Percentiles rank a stretch among this genome's conserved stretches.
Evolutionary conservation across 2,113 vertebrate genomes (phyloP).

Genomic region (Calidris pugnax): DNA sequence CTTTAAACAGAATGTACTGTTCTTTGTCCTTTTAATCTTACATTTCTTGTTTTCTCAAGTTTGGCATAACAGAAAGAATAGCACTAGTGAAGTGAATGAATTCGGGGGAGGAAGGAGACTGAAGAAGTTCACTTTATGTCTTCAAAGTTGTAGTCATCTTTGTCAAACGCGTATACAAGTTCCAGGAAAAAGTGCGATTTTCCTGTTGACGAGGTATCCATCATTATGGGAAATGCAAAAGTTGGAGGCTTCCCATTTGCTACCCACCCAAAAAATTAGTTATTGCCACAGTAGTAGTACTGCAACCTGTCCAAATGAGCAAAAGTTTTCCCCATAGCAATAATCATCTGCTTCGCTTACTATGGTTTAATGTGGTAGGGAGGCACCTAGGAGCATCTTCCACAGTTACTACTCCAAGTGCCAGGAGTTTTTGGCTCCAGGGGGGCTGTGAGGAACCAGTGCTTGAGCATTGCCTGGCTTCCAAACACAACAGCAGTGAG

Average conservation of each 20-base stretch:
- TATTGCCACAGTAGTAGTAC: not conserved
- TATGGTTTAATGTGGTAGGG: not conserved
- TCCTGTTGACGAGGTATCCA: accelerated
- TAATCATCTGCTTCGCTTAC: not conserved
- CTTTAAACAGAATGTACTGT: not conserved
- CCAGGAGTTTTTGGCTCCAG: not conserved
- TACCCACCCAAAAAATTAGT: not conserved
- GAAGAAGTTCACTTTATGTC: not conserved
- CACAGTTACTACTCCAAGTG: not conserved
- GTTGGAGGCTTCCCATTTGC: not conserved
- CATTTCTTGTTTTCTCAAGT: not conserved
- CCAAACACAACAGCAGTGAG: not conserved
- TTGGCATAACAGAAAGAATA: not conserved
- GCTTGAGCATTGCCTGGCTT: not conserved
- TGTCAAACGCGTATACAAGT: not conserved
- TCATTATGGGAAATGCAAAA: not conserved
- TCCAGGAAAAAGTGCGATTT: not conserved
- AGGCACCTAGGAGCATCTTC: not conserved
- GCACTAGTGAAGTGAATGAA: not conserved
- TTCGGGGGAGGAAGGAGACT: not conserved
- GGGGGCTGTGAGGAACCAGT: not conserved
- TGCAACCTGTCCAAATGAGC: not conserved
- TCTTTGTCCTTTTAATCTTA: not conserved
- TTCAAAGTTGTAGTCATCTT: not conserved
- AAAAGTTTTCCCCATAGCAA: not conserved